Evolutionary conservation across 2,797 vertebrate genomes (phyloP).

Genomic region (Catamblyrhynchus diadema): DNA sequence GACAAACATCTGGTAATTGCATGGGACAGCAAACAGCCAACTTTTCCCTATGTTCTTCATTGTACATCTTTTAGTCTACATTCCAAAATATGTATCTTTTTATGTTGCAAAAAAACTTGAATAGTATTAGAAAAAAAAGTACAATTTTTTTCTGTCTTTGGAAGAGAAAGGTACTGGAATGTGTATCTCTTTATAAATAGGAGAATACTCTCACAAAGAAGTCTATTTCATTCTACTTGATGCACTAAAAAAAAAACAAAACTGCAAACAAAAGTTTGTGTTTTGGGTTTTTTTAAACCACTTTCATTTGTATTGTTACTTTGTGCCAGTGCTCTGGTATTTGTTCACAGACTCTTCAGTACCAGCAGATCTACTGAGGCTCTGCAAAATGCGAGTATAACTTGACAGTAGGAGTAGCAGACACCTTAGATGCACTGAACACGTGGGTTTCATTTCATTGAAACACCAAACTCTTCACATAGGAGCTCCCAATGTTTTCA

Average conservation of each 20-base stretch:
- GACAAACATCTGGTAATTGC: constrained; percentile 57
- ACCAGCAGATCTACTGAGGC: not conserved
- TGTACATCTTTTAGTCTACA: not conserved
- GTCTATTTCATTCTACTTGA: not conserved
- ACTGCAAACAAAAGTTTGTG: not conserved
- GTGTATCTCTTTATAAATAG: not conserved
- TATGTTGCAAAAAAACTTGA: not conserved
- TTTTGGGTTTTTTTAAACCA: not conserved
- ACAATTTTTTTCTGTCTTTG: not conserved
- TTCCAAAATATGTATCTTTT: constrained; percentile 9
- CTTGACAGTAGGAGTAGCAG: not conserved
- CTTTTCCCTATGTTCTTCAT: not conserved
- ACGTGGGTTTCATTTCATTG: not conserved
- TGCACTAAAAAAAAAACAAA: not conserved
- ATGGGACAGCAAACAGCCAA: constrained; percentile 19
- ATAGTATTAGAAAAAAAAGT: not conserved
- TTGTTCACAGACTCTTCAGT: not conserved
- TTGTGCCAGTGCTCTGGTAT: not conserved
- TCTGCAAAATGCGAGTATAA: not conserved
- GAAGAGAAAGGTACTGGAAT: not conserved
- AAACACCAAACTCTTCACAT: not conserved
- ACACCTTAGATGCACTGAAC: not conserved
- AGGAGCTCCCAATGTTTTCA: not conserved
- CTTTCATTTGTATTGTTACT: not conserved
- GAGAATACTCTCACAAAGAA: not conserved